Conservation (phyloP, 2,113 vertebrate genomes). For the Uropsilus gracilis region DNA sequence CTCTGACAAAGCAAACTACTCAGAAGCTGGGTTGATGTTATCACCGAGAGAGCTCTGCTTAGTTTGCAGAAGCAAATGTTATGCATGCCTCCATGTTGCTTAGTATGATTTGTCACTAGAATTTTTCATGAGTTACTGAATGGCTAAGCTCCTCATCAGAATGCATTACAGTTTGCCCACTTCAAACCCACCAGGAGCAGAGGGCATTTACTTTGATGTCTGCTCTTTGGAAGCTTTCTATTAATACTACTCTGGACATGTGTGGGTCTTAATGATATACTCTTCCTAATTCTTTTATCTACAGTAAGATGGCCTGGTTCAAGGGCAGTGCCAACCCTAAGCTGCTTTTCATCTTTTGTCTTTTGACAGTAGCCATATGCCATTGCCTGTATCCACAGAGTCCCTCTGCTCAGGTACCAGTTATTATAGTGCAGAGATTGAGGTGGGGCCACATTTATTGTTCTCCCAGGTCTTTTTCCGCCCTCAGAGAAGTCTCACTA, state of each 20-base stretch:
- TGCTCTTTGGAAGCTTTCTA: slow-evolving; percentile 40
- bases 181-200: slow-evolving; percentile 39
- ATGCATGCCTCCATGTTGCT: slow-evolving; percentile 76
- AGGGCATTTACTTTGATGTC: slow-evolving; percentile 63
- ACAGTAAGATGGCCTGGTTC: slow-evolving; percentile 34
- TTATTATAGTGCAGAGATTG: neutral
- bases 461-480: neutral
- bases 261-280: slow-evolving; percentile 61
- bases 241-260: slow-evolving; percentile 55
- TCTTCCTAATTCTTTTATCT: slow-evolving; percentile 61
- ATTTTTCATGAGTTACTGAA: slow-evolving; percentile 45
- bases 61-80: slow-evolving; percentile 69
- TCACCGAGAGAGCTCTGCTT: slow-evolving; percentile 67
- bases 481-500: neutral
- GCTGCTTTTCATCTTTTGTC: slow-evolving; percentile 47
- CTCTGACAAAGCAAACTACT: slow-evolving; percentile 56
- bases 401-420: neutral
- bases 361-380: slow-evolving; percentile 44
- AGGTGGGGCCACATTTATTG: neutral
- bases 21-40: slow-evolving; percentile 71
- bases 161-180: slow-evolving; percentile 51
- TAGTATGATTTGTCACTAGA: slow-evolving; percentile 82
- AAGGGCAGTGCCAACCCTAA: slow-evolving; percentile 49
- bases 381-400: neutral
- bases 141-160: slow-evolving; percentile 55